Base-by-base conservation (phyloP, 2,113 vertebrate genomes). In the Prionailurus bengalensis region DNA sequence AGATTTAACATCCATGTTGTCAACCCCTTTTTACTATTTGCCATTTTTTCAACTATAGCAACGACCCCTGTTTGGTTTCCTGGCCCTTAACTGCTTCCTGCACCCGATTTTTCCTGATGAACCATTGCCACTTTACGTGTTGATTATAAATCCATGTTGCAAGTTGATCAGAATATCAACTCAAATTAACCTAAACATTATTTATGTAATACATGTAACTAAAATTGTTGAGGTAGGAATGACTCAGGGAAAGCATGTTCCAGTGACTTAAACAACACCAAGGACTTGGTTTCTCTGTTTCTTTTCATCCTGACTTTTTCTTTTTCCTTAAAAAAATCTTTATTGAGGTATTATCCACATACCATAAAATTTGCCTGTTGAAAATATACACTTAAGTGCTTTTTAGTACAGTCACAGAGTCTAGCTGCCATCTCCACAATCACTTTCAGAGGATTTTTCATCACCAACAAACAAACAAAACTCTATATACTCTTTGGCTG, bases 141-240 rank as follows among this genome's bases (percentile, higher is more conserved):
- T 78, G 12, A 4, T 68, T 85, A 45, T 68, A 27, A 71, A 81
- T 61, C 53, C 15, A 42, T 19, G 1, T 66, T 65, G 8, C 45
- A 85, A 31, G 55, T 93, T 93, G 12, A 89, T 68, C n/a, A 70
- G 68, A 93, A 90, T 66, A 15, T 76, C 81, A 93, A 86, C 16
- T 85, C 14, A 66, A 66, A 92, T 1, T 53, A 36, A 71, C 48
- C 76, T 74, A 65, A 90, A 78, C 21, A 92, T n/a, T 45, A 55
- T 55, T 73, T 76, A 29, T 48, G 42, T 80, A 61, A 36, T 73
- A 85, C 65, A 23, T 9, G 31, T 48, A 42, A 25, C 27, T 31
- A 53, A 65, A 61, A 61, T 4, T 45, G 11, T 55, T 33, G 58
- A 33, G 23, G 29, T 78, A 55, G 33, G 25, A 85, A 85, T 78